These are phyloP conservation scores for Ormyrus labotus DNA, from an alignment of 2,888 invertebrate genomes.

Conservation along the genomic window DNA sequence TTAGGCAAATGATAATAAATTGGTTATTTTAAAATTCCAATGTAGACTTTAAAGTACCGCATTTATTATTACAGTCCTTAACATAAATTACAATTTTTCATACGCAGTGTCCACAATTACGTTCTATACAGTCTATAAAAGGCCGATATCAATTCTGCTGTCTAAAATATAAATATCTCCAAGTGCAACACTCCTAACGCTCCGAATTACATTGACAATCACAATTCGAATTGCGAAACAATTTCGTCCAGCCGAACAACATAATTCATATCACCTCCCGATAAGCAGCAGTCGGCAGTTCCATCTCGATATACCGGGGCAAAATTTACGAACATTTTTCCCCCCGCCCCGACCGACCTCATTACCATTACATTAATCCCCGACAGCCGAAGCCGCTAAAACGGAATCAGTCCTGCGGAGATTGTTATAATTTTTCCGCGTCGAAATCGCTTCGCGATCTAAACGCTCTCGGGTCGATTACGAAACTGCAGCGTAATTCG, in stretches of 20 bases:
- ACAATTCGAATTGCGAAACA: constrained; percentile 11
- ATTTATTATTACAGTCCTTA: too few species aligned
- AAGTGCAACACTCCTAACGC: too few species aligned
- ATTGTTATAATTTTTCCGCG: constrained; percentile 47
- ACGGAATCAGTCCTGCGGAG: constrained; percentile 26
- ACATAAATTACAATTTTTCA: too few species aligned
- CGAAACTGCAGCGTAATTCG: constrained; percentile 35
- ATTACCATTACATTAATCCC: constrained; percentile 1
- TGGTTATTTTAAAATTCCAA: too few species aligned
- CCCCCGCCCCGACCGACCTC: not conserved
- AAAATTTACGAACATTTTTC: not conserved
- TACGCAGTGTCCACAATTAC: too few species aligned
- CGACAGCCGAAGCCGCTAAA: not conserved
- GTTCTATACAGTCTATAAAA: too few species aligned
- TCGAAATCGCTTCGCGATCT: constrained; percentile 37
- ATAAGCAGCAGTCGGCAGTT: not conserved
- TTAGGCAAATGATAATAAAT: too few species aligned
- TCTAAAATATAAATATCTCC: too few species aligned
- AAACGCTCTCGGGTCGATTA: not conserved
- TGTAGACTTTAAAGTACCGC: too few species aligned
- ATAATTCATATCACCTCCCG: not conserved
- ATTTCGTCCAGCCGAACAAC: not conserved
- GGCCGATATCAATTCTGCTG: too few species aligned
- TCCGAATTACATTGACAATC: not conserved
- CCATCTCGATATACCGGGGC: constrained; percentile 7